These are phyloP conservation scores for Stichodactyla helianthus DNA, from an alignment of 64 coral and sea anemone species.

Conservation along the genomic window DNA sequence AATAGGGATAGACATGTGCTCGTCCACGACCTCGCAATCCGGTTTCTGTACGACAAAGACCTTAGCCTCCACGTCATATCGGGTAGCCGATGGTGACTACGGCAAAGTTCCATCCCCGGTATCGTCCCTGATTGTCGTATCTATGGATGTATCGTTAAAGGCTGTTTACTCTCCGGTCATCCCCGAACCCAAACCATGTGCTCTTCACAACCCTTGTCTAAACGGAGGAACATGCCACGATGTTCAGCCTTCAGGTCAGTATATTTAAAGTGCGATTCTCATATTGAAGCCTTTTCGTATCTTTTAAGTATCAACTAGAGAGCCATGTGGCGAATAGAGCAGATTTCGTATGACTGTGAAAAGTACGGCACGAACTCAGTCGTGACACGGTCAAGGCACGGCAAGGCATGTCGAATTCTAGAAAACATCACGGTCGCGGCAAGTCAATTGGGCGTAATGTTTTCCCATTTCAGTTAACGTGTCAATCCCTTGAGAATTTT, in stretches of 20 bases:
- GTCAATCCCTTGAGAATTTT: too few species aligned
- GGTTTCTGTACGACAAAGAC: conserved; percentile 50
- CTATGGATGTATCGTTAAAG: conserved; percentile 37
- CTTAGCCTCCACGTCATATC: conserved; percentile 13
- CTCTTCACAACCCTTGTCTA: conserved; percentile 39
- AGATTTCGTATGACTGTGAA: too few species aligned
- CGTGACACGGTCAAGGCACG: too few species aligned
- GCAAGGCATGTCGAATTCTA: too few species aligned
- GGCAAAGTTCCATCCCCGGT: conserved; percentile 56
- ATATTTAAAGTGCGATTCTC: background rate
- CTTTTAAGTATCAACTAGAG: too few species aligned
- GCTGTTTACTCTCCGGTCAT: conserved; percentile 9
- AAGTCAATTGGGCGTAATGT: too few species aligned
- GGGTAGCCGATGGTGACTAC: conserved; percentile 55
- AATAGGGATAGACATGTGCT: conserved; percentile 49
- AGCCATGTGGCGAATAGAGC: too few species aligned
- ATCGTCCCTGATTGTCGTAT: conserved; percentile 43
- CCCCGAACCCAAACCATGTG: conserved; percentile 6
- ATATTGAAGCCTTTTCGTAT: too few species aligned
- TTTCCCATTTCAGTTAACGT: too few species aligned
- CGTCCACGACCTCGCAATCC: conserved; percentile 10
- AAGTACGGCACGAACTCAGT: too few species aligned
- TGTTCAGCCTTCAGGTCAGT: conserved; percentile 35
- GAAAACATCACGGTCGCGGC: too few species aligned
- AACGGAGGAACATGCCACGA: conserved; percentile 54